Evolutionary conservation across 2,797 vertebrate species (phyloP).

Genomic region (Macrochelys suwanniensis): DNA sequence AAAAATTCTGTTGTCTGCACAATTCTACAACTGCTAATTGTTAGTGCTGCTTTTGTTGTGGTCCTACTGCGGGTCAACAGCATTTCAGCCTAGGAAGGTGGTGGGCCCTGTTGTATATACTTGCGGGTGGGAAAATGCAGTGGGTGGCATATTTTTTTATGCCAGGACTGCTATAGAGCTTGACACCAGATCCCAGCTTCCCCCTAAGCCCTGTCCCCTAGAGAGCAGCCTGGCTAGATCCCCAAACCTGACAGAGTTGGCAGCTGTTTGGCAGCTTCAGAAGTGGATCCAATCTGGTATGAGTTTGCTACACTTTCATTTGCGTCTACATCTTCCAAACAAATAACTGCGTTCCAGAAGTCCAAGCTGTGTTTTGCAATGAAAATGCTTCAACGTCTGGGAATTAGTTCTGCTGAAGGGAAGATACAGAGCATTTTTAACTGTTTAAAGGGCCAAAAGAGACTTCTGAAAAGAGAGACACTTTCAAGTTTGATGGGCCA

Average conservation of each 20-base stretch:
- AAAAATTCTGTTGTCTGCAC: conserved; percentile 2
- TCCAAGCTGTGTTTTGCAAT: conserved; percentile 78
- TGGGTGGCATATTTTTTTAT: conserved; percentile 63
- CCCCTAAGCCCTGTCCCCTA: conserved; percentile 29
- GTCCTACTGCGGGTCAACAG: conserved; percentile 51
- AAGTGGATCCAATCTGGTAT: conserved; percentile 79
- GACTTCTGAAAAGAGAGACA: neutral
- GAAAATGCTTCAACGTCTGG: conserved; percentile 75
- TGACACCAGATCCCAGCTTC: conserved; percentile 64
- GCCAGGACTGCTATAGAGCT: conserved; percentile 46
- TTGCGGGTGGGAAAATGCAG: conserved; percentile 49
- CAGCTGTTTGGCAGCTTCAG: conserved; percentile 80
- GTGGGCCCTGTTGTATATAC: conserved; percentile 31
- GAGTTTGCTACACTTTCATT: conserved; percentile 80
- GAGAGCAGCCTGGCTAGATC: conserved; percentile 63
- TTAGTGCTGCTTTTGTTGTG: conserved; percentile 10
- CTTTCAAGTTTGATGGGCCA: neutral
- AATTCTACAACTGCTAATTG: conserved; percentile 47
- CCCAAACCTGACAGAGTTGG: conserved; percentile 73
- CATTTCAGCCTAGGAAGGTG: conserved; percentile 46
- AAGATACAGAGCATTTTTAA: conserved; percentile 57
- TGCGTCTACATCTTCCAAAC: conserved; percentile 75
- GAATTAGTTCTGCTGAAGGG: conserved; percentile 70
- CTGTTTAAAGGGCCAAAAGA: conserved; percentile 55
- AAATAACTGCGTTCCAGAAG: conserved; percentile 75